A percentile compares a stretch with the other conserved stretches of the same genome.
Evolutionary conservation across 1,140 invertebrate genomes (phyloP).

Genomic region (Tyrophagus putrescentiae): DNA sequence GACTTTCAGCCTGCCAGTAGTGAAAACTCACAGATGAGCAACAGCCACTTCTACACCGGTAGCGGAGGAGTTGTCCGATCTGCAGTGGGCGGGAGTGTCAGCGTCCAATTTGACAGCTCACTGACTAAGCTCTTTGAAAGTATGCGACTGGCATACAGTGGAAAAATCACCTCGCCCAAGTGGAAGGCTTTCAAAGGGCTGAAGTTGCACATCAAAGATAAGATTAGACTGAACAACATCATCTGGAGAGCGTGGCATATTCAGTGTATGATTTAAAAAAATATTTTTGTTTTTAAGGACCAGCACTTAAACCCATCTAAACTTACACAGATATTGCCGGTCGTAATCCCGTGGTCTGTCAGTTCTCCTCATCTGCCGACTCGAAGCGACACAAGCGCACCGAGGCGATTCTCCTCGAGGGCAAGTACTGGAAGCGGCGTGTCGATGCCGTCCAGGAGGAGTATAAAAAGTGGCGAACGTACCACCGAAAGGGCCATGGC

Average conservation of each 20-base stretch:
- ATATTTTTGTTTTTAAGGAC: neutral
- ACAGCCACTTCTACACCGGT: no score
- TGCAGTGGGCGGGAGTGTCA: no score
- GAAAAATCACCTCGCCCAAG: constrained; percentile 95
- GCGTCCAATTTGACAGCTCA: constrained; percentile 71
- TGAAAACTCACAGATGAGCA: constrained; percentile 37
- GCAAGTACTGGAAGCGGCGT: constrained; percentile 97
- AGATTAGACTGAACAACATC: constrained; percentile 96
- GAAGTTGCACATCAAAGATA: constrained; percentile 88
- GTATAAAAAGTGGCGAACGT: constrained; percentile 98
- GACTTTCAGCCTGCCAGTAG: constrained; percentile 37
- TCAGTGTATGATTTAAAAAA: constrained; percentile 64
- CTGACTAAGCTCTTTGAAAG: constrained; percentile 88
- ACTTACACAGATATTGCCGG: constrained; percentile 71
- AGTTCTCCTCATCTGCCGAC: constrained; percentile 85
- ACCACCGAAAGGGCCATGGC: neutral
- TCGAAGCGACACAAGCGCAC: constrained; percentile 87
- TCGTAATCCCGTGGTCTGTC: constrained; percentile 72
- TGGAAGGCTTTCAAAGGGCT: constrained; percentile 99
- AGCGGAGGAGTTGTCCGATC: constrained; percentile 35
- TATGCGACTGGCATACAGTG: constrained; percentile 91
- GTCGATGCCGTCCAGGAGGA: constrained; percentile 90
- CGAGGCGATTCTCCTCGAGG: constrained; percentile 87
- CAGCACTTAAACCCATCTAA: neutral
- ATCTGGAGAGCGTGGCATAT: constrained; percentile 99